A percentile compares a stretch with the other conserved stretches of the same genome.
phyloP scores from a whole-genome alignment of 1,140 invertebrate genomes.

The Zophobas atratus region DNA sequence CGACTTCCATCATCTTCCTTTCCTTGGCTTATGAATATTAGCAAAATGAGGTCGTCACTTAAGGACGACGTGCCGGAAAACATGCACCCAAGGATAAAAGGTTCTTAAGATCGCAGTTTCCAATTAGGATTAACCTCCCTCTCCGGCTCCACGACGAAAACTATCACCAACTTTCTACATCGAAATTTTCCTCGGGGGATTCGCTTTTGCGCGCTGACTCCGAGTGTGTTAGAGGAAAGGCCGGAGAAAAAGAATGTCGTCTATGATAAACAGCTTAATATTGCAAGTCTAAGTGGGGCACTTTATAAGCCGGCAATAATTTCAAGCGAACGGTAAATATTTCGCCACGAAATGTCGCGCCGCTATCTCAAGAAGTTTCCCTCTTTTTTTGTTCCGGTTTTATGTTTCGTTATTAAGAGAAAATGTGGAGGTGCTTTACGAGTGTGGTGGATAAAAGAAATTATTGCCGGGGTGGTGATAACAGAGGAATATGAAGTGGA shows the following conservation, averaged over 20 bases:
- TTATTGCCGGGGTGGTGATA: neutral
- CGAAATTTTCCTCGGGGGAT: neutral
- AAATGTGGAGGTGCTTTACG: slow-evolving; percentile 25
- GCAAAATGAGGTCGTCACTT: slow-evolving; percentile 3
- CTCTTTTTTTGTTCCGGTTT: slow-evolving; percentile 27
- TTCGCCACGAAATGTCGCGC: slow-evolving; percentile 17
- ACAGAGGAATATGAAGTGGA: neutral
- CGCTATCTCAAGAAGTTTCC: slow-evolving; percentile 19
- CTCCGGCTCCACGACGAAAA: neutral
- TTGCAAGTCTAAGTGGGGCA: slow-evolving; percentile 17
- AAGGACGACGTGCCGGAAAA: slow-evolving; percentile 25
- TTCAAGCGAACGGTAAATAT: slow-evolving; percentile 28
- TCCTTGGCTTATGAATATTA: slow-evolving; percentile 18
- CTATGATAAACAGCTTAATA: slow-evolving; percentile 36
- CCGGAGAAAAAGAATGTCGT: slow-evolving; percentile 11
- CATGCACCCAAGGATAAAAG: slow-evolving; percentile 28
- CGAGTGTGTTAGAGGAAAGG: neutral
- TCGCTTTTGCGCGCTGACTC: neutral
- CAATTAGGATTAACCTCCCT: slow-evolving; percentile 32
- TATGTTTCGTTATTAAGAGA: slow-evolving; percentile 37
- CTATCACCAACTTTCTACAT: neutral
- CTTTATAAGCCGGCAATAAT: slow-evolving; percentile 40
- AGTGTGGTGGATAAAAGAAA: neutral
- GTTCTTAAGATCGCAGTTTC: slow-evolving; percentile 40
- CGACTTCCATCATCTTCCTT: too few relatives aligned